Conservation (phyloP, 23 tunicate species). For the Ascidia mentula region DNA sequence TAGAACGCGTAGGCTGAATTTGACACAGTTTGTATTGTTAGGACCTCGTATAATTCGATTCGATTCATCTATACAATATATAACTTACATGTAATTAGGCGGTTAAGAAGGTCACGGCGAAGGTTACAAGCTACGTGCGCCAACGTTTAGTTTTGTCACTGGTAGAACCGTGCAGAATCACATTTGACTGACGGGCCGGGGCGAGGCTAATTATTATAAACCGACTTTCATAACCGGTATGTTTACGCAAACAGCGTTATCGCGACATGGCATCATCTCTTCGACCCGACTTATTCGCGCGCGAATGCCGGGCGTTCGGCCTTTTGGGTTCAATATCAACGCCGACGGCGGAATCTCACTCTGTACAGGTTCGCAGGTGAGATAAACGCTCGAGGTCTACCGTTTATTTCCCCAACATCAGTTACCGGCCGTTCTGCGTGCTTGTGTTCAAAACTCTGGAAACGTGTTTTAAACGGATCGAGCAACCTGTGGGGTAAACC, state of each 20-base stretch:
- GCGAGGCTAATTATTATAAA: constrained; percentile 2
- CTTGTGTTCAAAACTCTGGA: neutral
- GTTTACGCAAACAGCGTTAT: constrained; percentile 8
- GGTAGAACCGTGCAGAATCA: too few species aligned
- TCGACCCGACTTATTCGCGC: neutral
- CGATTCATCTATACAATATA: too few species aligned
- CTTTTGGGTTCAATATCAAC: neutral
- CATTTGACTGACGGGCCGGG: constrained; percentile 3
- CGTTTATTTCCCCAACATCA: neutral
- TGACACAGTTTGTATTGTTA: too few species aligned
- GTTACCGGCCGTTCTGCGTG: neutral
- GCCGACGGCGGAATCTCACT: neutral
- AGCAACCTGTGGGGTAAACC: neutral
- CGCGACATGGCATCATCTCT: constrained; percentile 9
- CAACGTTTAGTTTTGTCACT: too few species aligned
- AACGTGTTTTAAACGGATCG: neutral
- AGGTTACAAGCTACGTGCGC: too few species aligned
- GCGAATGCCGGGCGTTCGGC: too few species aligned
- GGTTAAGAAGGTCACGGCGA: too few species aligned
- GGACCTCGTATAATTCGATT: too few species aligned
- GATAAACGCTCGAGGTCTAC: neutral
- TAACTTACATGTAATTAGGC: too few species aligned
- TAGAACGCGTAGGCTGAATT: too few species aligned
- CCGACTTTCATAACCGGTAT: constrained; percentile 4
- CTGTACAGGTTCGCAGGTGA: neutral